phyloP scores from a whole-genome alignment of 1,140 invertebrate species.

The Drosophila eugracilis region DNA sequence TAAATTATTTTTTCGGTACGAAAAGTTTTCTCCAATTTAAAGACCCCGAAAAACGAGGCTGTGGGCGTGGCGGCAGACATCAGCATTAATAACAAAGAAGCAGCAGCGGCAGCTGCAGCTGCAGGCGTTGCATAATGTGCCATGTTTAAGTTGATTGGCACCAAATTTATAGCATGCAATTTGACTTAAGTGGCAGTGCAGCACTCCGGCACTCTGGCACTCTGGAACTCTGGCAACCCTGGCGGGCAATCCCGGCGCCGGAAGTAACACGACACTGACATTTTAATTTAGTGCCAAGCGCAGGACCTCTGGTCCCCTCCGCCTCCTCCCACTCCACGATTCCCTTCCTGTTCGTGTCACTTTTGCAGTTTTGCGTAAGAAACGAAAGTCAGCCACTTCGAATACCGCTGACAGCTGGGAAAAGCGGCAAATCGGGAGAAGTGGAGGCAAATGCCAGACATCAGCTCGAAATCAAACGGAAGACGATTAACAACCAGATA shows the following conservation, averaged over 20 bases:
- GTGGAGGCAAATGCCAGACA: slow-evolving; percentile 6
- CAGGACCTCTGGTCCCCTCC: slow-evolving; percentile 15
- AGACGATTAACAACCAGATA: slow-evolving; percentile 29
- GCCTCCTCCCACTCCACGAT: not conserved
- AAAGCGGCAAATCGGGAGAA: slow-evolving; percentile 18
- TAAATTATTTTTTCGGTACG: no score
- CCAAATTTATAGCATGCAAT: slow-evolving; percentile 81
- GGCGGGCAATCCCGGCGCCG: slow-evolving; percentile 48
- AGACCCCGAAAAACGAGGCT: not conserved
- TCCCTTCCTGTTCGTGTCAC: slow-evolving; percentile 47
- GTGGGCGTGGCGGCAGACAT: slow-evolving; percentile 10
- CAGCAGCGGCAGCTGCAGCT: slow-evolving; percentile 14
- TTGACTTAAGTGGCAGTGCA: slow-evolving; percentile 74
- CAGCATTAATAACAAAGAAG: slow-evolving; percentile 18
- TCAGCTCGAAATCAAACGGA: slow-evolving; percentile 29
- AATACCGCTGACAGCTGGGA: slow-evolving; percentile 50
- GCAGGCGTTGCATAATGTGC: slow-evolving; percentile 64
- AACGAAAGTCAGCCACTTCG: slow-evolving; percentile 46
- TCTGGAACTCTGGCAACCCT: slow-evolving; percentile 17
- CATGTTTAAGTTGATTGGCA: slow-evolving; percentile 79
- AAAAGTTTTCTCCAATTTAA: not conserved
- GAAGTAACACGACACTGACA: slow-evolving; percentile 82
- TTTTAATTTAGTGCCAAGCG: slow-evolving; percentile 80
- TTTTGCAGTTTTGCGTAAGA: slow-evolving; percentile 53
- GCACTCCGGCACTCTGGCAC: slow-evolving; percentile 8